phyloP scores from a whole-genome alignment of 2,113 vertebrate species.

The Erinaceus europaeus region DNA sequence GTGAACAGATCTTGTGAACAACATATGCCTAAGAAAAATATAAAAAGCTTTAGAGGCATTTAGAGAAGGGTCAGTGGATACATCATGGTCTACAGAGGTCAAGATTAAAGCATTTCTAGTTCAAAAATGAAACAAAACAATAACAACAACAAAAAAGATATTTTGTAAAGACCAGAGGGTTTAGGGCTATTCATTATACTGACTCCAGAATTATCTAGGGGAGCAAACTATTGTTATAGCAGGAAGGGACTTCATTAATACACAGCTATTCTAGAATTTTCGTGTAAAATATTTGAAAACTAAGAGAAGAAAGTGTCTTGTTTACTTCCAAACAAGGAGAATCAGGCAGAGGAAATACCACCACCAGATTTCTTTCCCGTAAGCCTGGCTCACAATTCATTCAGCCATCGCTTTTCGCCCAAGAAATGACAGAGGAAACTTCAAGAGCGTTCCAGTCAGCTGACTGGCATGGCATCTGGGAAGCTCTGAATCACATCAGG shows the following conservation, averaged over 20 bases:
- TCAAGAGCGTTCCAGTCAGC: constrained; percentile 6
- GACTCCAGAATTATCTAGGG: background rate
- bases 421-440: constrained; percentile 43
- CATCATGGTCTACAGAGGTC: background rate
- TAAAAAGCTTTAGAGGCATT: background rate
- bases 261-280: background rate
- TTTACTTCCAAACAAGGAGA: background rate
- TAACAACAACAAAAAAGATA: too few species aligned
- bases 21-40: background rate
- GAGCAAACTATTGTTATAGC: background rate
- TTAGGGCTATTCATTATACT: background rate
- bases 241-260: background rate
- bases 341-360: background rate
- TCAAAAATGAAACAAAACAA: background rate
- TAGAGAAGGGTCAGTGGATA: background rate
- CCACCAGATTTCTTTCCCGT: background rate
- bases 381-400: background rate
- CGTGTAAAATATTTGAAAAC: background rate
- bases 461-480: constrained; percentile 54
- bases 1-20: background rate
- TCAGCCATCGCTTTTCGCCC: background rate
- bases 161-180: background rate
- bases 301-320: background rate
- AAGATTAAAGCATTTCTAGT: background rate
- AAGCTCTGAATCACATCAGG: constrained; percentile 69